phyloP scores from a whole-genome alignment of 2,797 vertebrate genomes.

The Megaceryle alcyon region DNA sequence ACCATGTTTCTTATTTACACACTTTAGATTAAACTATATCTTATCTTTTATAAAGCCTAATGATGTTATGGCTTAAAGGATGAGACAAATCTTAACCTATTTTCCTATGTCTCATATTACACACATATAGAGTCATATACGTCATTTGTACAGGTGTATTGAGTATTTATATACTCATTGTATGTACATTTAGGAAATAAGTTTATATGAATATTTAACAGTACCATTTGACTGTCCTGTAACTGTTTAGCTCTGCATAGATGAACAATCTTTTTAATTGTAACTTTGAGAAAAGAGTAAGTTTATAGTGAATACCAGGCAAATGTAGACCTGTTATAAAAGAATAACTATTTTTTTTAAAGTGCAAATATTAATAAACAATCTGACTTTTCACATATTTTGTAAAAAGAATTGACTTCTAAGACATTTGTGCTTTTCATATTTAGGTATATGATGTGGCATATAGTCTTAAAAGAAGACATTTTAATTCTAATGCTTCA shows the following conservation, averaged over 20 bases:
- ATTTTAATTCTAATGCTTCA: background rate
- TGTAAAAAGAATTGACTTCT: background rate
- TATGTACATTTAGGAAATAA: background rate
- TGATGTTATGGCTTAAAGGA: background rate
- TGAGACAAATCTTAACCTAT: background rate
- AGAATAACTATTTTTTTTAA: background rate
- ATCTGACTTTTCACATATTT: background rate
- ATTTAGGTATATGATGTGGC: background rate
- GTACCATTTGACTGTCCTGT: background rate
- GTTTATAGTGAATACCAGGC: background rate
- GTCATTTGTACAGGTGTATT: background rate
- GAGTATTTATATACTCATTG: background rate
- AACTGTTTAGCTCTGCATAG: background rate
- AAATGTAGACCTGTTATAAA: background rate
- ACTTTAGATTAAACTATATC: background rate
- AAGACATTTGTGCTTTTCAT: background rate
- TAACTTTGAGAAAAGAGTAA: background rate
- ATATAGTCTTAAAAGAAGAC: background rate
- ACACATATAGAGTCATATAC: fast-evolving
- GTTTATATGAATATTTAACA: background rate
- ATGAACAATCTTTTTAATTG: background rate
- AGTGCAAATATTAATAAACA: background rate
- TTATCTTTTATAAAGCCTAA: background rate
- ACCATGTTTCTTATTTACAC: background rate
- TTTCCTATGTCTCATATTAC: background rate